Base-by-base conservation (phyloP, 2,113 vertebrate species). In the Thalassarche chlororhynchos region DNA sequence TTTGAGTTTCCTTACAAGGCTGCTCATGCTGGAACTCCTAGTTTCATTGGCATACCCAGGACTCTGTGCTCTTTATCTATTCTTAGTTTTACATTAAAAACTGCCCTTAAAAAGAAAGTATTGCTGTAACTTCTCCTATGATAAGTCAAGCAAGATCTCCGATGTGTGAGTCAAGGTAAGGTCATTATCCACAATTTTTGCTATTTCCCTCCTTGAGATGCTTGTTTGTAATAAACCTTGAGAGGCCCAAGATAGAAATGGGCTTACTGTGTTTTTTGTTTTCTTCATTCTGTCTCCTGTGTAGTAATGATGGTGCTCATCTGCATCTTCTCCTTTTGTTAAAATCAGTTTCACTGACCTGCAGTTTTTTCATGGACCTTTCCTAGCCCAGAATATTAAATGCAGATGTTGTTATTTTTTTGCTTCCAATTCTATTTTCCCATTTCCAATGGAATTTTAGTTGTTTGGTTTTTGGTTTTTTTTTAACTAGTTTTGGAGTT, bases 381-480 rank as follows among this genome's bases (percentile, higher is more conserved):
- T 88, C 58, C 46, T 88, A 92, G 62, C 26, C 16, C 70, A 54
- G 42, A 65, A 80, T 96, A 93, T 95, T 95, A 94, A 95, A 91
- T 85, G 29, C 95, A 97, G 96, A 90, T 95, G 92, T 84, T 84
- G 38, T 52, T 66, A 19, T 2, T 42, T 89, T 93, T 94, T 90
- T 68, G 2, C 36, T 66, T 90, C 78, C 47, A 77, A 52, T 49
- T 91, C 61, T 47, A 14, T 70, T 92, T 79, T 83, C 51, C 7
- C 20, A 62, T 60, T 93, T 91, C 75, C 54, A 93, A 74, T 55
- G 40, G n/a, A 88, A 77, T 84, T 92, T 68, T 54, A 81, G 19
- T 38, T 38, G 38, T 38, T 38, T 38, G 38, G 38, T 38, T 38
- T 38, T 38, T 38, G 38, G 38, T 40, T 51, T 49, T 83, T 62